These are phyloP conservation scores for Kryptopterus vitreolus DNA, from an alignment of 2,797 vertebrate species.

Conservation along the genomic window DNA sequence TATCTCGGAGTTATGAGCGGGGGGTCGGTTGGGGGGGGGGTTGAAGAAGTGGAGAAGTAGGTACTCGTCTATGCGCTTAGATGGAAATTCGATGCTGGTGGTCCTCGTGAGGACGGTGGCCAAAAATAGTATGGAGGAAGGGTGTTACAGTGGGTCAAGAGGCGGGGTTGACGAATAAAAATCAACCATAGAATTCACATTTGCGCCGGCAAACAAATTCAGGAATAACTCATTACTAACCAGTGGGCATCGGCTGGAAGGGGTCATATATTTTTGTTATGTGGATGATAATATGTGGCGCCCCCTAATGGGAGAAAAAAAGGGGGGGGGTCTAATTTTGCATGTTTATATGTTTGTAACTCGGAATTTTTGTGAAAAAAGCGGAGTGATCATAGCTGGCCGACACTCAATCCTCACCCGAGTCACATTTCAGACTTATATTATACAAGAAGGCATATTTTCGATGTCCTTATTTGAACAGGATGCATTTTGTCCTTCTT, in stretches of 20 bases:
- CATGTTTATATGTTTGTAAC: background rate
- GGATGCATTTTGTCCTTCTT: too few species aligned
- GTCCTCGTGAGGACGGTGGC: background rate
- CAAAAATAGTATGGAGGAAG: background rate
- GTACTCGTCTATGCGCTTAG: background rate
- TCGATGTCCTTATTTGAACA: too few species aligned
- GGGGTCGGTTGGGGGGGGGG: background rate
- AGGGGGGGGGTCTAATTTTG: background rate
- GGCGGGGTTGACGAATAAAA: background rate
- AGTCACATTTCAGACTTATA: conserved; percentile 32
- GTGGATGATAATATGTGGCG: too few species aligned
- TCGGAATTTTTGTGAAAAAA: background rate
- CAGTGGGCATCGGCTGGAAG: background rate
- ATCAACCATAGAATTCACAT: background rate
- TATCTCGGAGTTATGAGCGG: conserved; percentile 34
- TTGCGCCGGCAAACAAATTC: background rate
- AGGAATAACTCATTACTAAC: background rate
- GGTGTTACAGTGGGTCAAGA: background rate
- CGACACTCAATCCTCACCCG: conserved; percentile 45
- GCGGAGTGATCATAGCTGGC: conserved; percentile 22
- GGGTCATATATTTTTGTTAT: background rate
- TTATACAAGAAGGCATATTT: too few species aligned
- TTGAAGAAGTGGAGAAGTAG: conserved; percentile 3
- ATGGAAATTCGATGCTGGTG: conserved; percentile 12
- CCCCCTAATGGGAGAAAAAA: too few species aligned